phyloP scores from a whole-genome alignment of 2,113 vertebrate species.

The Tetraodon nigroviridis region DNA sequence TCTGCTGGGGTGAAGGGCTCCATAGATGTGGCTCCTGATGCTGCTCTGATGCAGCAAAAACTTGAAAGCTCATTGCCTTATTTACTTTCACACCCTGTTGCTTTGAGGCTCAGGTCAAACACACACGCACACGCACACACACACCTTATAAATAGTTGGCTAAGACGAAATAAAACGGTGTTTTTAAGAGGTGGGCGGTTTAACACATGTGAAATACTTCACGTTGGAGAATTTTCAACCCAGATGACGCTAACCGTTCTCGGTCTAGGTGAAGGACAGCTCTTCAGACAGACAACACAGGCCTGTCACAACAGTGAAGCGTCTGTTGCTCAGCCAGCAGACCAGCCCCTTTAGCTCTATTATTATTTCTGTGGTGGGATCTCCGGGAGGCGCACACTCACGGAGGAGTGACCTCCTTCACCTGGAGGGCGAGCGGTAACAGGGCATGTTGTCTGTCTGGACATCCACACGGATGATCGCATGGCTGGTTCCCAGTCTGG shows the following conservation, averaged over 20 bases:
- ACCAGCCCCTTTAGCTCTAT: slow-evolving; percentile 9
- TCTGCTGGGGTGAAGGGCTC: slow-evolving; percentile 16
- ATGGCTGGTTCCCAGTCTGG: slow-evolving; percentile 38
- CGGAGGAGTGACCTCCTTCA: slow-evolving; percentile 41
- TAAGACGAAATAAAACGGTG: slow-evolving; percentile 15
- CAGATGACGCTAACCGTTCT: neutral
- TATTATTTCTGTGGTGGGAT: slow-evolving; percentile 11
- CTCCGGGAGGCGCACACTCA: slow-evolving; percentile 13
- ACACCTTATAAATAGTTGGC: slow-evolving; percentile 10
- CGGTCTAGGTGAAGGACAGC: slow-evolving; percentile 4
- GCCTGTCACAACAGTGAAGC: slow-evolving; percentile 19
- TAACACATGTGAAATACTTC: slow-evolving; percentile 42
- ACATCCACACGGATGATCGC: slow-evolving; percentile 38
- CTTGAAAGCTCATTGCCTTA: slow-evolving; percentile 15
- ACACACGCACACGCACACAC: slow-evolving; percentile 2
- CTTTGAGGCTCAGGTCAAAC: slow-evolving; percentile 23
- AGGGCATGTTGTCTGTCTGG: slow-evolving; percentile 56
- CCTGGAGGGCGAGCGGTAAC: slow-evolving; percentile 36
- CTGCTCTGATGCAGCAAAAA: slow-evolving; percentile 19
- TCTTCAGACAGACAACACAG: slow-evolving; percentile 19
- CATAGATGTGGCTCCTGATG: slow-evolving; percentile 22
- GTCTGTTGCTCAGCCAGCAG: slow-evolving; percentile 33
- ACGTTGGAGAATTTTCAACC: slow-evolving; percentile 6
- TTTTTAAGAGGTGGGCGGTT: slow-evolving; percentile 16
- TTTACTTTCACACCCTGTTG: slow-evolving; percentile 37